These are phyloP conservation scores for Leptocoma aspasia DNA, from an alignment of 2,113 vertebrate species.

Conservation along the genomic window DNA sequence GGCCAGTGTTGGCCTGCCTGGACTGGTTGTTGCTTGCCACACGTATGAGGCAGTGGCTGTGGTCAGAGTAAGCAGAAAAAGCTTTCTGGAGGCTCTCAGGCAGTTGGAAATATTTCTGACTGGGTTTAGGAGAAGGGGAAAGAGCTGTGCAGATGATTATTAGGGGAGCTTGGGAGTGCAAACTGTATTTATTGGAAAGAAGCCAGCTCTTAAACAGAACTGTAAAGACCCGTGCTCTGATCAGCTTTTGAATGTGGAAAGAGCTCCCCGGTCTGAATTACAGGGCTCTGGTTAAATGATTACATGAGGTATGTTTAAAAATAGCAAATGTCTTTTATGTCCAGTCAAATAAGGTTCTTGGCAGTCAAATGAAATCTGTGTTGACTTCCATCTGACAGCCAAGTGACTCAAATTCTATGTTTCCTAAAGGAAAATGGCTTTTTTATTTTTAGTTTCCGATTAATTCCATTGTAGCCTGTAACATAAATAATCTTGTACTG, in stretches of 20 bases:
- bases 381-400: slow-evolving; percentile 47
- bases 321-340: slow-evolving; percentile 46
- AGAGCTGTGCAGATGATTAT: not conserved
- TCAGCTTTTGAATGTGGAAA: slow-evolving; percentile 12
- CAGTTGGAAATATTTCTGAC: not conserved
- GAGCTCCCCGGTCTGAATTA: slow-evolving; percentile 16
- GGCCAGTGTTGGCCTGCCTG: not conserved
- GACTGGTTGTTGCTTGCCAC: not conserved
- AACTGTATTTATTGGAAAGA: not conserved
- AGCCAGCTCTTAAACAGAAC: not conserved
- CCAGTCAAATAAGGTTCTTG: slow-evolving; percentile 46
- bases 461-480: not conserved
- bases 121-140: not conserved
- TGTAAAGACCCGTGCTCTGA: not conserved
- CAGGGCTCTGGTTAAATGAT: slow-evolving; percentile 40
- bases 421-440: slow-evolving; percentile 19
- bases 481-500: not conserved
- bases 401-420: not conserved
- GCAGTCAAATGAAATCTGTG: slow-evolving; percentile 4
- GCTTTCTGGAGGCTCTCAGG: not conserved
- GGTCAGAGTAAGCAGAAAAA: not conserved
- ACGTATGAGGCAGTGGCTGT: not conserved
- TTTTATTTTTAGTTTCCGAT: not conserved
- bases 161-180: not conserved
- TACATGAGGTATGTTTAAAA: slow-evolving; percentile 44